These are phyloP conservation scores for Telmatochromis bifrenatus DNA, from an alignment of 2,113 vertebrate species.

Conservation along the genomic window DNA sequence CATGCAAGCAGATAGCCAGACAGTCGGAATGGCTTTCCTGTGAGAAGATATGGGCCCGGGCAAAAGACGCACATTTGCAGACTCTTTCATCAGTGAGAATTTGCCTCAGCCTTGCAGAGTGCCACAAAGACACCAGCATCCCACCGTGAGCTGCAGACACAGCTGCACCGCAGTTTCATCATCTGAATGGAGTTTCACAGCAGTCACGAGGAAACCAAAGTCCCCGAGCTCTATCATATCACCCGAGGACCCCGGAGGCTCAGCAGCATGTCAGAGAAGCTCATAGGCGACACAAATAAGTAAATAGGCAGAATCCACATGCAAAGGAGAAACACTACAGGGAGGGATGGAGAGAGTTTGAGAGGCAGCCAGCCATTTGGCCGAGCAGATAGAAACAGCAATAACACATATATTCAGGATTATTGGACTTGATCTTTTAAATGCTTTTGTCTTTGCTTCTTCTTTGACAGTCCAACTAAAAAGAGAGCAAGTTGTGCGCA, in stretches of 20 bases:
- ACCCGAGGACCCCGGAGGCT: conserved; percentile 40
- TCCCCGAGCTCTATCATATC: conserved; percentile 27
- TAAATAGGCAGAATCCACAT: conserved; percentile 38
- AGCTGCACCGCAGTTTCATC: conserved; percentile 59
- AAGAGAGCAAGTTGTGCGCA: background rate
- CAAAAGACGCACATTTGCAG: conserved; percentile 58
- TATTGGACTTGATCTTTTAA: background rate
- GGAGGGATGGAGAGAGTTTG: conserved; percentile 3
- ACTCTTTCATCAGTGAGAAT: conserved; percentile 62
- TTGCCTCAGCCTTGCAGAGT: conserved; percentile 20
- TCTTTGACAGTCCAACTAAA: background rate
- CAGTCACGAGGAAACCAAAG: conserved; percentile 49
- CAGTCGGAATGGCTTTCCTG: conserved; percentile 26
- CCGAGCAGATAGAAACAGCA: background rate
- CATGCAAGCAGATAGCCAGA: background rate
- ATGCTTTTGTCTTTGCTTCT: background rate
- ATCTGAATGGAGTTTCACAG: conserved; percentile 66
- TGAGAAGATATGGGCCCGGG: conserved; percentile 13
- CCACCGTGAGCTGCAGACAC: conserved; percentile 55
- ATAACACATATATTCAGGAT: background rate
- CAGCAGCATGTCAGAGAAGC: conserved; percentile 15
- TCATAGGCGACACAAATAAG: conserved; percentile 32
- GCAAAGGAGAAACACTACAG: background rate
- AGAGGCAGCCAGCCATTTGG: conserved; percentile 4
- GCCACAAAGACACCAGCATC: conserved; percentile 53